Conservation (phyloP, 2,888 invertebrate genomes). For the Agrotis clavis region DNA sequence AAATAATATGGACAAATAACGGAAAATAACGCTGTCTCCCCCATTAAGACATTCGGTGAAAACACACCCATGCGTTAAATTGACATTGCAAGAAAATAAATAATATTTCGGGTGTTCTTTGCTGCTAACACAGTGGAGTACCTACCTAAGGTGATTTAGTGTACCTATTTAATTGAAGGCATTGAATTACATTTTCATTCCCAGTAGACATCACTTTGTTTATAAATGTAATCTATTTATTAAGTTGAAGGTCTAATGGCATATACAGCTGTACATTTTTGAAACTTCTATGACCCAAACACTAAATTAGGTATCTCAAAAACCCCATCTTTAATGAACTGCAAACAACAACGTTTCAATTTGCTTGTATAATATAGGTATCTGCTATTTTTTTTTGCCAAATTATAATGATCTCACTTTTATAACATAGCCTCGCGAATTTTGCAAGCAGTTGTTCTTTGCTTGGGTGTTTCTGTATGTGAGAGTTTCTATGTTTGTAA, state of each 20-base stretch:
- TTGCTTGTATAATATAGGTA: too few relatives aligned
- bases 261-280: not conserved
- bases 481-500: too few relatives aligned
- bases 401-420: too few relatives aligned
- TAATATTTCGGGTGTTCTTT: conserved; percentile 12
- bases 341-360: too few relatives aligned
- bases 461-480: too few relatives aligned
- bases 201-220: not conserved
- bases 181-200: not conserved
- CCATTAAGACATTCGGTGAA: conserved; percentile 75
- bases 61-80: conserved; percentile 74
- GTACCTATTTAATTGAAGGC: not conserved
- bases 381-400: too few relatives aligned
- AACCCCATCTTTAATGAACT: not conserved
- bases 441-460: too few relatives aligned
- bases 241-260: not conserved
- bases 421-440: too few relatives aligned
- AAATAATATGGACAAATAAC: conserved; percentile 77
- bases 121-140: not conserved
- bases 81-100: conserved; percentile 77
- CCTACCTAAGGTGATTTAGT: conserved; percentile 2
- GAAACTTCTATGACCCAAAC: not conserved
- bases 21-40: conserved; percentile 81
- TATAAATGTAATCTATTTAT: too few relatives aligned
- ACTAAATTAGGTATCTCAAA: not conserved